Evolutionary conservation across 2,797 vertebrate species (phyloP).

Genomic region (Malurus splendens): DNA sequence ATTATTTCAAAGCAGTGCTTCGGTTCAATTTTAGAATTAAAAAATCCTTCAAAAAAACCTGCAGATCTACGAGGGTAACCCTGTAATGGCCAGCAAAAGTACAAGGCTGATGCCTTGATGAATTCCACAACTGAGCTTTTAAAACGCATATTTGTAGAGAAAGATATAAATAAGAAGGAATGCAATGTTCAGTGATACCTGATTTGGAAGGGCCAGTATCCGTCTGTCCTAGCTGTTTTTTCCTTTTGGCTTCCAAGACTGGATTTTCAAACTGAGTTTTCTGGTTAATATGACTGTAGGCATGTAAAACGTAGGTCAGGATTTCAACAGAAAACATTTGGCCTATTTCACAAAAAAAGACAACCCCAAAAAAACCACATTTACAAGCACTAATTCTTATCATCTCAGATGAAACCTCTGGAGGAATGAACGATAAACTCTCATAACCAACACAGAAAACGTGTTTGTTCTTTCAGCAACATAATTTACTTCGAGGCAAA

Average conservation of each 20-base stretch:
- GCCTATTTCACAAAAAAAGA: background rate
- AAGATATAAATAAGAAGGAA: background rate
- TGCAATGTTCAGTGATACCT: constrained; percentile 48
- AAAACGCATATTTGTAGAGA: background rate
- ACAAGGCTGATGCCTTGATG: background rate
- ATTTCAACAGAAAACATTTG: constrained; percentile 1
- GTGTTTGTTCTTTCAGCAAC: background rate
- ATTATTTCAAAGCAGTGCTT: background rate
- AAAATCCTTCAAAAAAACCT: background rate
- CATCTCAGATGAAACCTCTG: background rate
- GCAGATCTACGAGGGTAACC: background rate
- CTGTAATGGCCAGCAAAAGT: background rate
- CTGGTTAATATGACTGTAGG: constrained; percentile 93
- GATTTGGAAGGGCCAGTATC: constrained; percentile 63
- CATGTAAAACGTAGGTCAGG: constrained; percentile 17
- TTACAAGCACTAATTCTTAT: background rate
- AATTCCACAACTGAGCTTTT: background rate
- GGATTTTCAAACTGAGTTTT: constrained; percentile 99
- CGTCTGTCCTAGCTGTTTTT: constrained; percentile 72
- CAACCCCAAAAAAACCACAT: background rate
- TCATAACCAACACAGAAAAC: background rate
- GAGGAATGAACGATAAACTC: background rate
- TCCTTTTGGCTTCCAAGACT: constrained; percentile 91
- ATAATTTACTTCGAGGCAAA: background rate
- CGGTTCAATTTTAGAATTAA: background rate